These are phyloP conservation scores for Acrossocheilus fasciatus DNA, from an alignment of 2,797 vertebrate species.

Conservation along the genomic window DNA sequence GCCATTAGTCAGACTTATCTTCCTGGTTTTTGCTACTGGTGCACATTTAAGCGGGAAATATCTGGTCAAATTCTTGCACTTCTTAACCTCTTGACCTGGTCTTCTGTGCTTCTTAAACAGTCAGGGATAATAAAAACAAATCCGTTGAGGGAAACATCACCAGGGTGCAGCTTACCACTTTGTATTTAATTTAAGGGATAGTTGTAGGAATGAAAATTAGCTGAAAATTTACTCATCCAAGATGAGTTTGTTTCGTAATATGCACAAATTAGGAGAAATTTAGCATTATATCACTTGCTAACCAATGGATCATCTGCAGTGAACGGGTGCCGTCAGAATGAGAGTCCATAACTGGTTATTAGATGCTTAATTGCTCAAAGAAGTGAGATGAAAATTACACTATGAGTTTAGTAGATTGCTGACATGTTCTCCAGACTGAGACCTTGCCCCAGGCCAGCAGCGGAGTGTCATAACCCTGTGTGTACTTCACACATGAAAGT, in stretches of 20 bases:
- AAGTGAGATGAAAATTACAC: background rate
- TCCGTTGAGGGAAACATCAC: constrained; percentile 26
- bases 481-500: constrained; percentile 61
- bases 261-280: background rate
- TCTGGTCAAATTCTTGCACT: constrained; percentile 45
- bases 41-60: constrained; percentile 33
- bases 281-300: background rate
- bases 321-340: background rate
- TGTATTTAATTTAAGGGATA: background rate
- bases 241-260: background rate
- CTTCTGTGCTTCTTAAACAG: constrained; percentile 52
- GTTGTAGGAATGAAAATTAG: background rate
- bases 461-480: constrained; percentile 64
- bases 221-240: background rate
- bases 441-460: constrained; percentile 35
- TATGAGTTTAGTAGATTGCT: constrained; percentile 57
- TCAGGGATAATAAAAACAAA: constrained; percentile 39
- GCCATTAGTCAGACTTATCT: constrained; percentile 37
- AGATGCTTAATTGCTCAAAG: constrained; percentile 10
- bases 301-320: background rate
- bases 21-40: background rate
- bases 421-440: constrained; percentile 67
- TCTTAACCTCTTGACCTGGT: constrained; percentile 52
- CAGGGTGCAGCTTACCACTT: constrained; percentile 10
- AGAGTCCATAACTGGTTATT: background rate